Evolutionary conservation across 2,797 vertebrate species (phyloP), one percentile per base, ranked within the genome.

Genomic region (Microctenopoma steveboyesi): DNA sequence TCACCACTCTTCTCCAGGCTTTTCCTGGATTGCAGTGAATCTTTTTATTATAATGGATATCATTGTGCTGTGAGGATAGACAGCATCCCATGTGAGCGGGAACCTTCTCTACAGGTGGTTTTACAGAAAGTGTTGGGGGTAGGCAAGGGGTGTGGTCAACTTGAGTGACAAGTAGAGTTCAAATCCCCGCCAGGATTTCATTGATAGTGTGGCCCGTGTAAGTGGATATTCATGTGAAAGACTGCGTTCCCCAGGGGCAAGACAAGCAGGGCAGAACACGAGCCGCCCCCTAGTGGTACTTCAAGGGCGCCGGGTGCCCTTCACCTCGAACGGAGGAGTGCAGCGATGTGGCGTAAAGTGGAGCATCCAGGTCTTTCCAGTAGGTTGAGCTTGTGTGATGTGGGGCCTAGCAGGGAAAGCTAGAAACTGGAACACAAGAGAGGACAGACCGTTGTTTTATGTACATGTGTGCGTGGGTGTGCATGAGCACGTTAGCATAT

Each of bases 151-250:
- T 9, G 84, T 80, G 81, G 64, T 45, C 69, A 60, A 49, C 63
- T 72, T 89, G 82, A 91, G 72, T 88, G 89, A 86, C 90, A 88
- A 79, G 82, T 76, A 60, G 74, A 88, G 88, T 86, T 86, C 78
- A 90, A 91, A 89, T 87, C 81, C 67, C 82, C 40, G 64, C 84
- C 86, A 90, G 75, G 82, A 87, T 88, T 90, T 91, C 87, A 87
- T 91, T 91, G 89, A 91, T 85, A 86, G 85, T 80, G 85, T 87
- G 78, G 86, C 76, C 85, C 82, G 81, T 90, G 92, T 92, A 93
- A 93, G 58, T 46, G 65, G 90, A 94, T 92, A 92, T 83, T 91
- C 91, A 92, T 93, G 92, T 91, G 92, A 93, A 92, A 87, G 83
- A 52, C 85, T 78, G 83, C 78, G 69, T 75, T 67, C 72, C 87